Percentiles rank a stretch among this genome's conserved stretches.
These are phyloP conservation scores for Pollimyrus isidori DNA, from an alignment of 2,113 vertebrate genomes.

Conservation along the genomic window DNA sequence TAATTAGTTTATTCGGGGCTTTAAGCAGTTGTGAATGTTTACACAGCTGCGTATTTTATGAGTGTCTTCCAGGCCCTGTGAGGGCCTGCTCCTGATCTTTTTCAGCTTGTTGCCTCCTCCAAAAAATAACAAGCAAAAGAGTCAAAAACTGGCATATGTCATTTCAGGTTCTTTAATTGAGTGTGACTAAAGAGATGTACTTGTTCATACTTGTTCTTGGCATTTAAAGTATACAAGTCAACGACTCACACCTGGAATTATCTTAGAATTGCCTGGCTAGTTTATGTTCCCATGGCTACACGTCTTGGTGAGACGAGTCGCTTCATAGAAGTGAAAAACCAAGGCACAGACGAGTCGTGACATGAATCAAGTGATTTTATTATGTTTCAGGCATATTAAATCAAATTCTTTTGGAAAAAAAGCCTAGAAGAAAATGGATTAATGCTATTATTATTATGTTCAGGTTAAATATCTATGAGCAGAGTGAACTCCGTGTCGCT, in stretches of 20 bases:
- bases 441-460: neutral
- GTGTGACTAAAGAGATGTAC: neutral
- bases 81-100: neutral
- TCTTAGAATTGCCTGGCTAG: neutral
- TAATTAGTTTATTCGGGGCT: neutral
- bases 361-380: neutral
- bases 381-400: neutral
- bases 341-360: neutral
- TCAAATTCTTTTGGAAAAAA: neutral
- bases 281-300: neutral
- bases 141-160: neutral
- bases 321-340: neutral
- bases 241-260: slow-evolving; percentile 14
- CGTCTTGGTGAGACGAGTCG: neutral
- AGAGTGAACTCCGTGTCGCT: neutral
- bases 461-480: neutral
- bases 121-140: neutral
- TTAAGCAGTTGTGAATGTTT: neutral
- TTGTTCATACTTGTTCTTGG: neutral
- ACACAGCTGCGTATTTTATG: neutral
- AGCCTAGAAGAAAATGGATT: neutral
- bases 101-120: neutral
- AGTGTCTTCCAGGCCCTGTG: neutral
- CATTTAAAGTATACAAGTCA: neutral
- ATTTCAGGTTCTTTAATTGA: neutral